These are phyloP conservation scores for Metalampra italica DNA, from an alignment of 2,888 invertebrate species.

Conservation along the genomic window DNA sequence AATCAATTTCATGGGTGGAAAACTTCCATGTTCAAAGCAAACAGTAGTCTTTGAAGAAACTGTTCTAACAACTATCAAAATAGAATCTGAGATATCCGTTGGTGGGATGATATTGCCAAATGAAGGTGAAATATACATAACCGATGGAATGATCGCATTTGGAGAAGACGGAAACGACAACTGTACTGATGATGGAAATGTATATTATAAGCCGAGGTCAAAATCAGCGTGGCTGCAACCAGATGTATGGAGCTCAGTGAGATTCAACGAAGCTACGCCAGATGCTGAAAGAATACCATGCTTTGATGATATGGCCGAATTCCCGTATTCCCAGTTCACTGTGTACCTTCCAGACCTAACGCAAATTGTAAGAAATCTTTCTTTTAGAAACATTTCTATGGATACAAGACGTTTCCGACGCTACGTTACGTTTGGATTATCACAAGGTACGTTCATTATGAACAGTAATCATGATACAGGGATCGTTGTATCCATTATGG, in stretches of 20 bases:
- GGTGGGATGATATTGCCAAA: conserved; percentile 54
- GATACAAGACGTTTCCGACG: no score
- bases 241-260: conserved; percentile 60
- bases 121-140: conserved; percentile 47
- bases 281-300: conserved; percentile 71
- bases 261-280: conserved; percentile 67
- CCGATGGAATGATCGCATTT: conserved; percentile 43
- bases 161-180: conserved; percentile 40
- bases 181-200: conserved; percentile 37
- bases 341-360: conserved; percentile 39
- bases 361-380: conserved; percentile 33
- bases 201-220: conserved; percentile 47
- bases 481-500: conserved; percentile 19
- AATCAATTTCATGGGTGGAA: conserved; percentile 48
- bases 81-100: conserved; percentile 39
- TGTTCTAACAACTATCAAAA: conserved; percentile 37
- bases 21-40: conserved; percentile 60
- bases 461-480: conserved; percentile 31
- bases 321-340: conserved; percentile 45
- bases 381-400: not conserved
- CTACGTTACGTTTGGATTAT: no score
- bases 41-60: conserved; percentile 56
- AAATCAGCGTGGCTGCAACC: conserved; percentile 55
- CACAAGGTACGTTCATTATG: conserved; percentile 24
- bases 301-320: conserved; percentile 57